Base-by-base conservation (phyloP, 2,113 vertebrate species). In the Oncorhynchus clarkii region DNA sequence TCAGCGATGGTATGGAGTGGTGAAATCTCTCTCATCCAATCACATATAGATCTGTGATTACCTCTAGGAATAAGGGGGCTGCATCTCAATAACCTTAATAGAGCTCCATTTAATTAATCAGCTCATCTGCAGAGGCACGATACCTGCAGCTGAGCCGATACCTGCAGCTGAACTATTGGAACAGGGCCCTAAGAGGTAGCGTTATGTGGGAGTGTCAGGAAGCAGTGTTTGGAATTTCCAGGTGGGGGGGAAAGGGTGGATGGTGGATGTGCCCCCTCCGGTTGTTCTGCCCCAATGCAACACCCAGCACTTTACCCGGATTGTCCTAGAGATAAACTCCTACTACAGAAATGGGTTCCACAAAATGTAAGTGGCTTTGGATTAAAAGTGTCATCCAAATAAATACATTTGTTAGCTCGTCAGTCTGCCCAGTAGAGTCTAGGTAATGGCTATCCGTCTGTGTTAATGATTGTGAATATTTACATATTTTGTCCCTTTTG, bases 31-130 rank as follows among this genome's bases (percentile, higher is more conserved):
- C 34, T 9, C 39, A 39, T 39, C 39, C 39, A 39, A 39, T 39
- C 39, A 9, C 39, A 8, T 9, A 39, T 39, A 39, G 39, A 9
- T 39, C 49, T 18, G 14, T 54, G 5, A 54, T 54, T 54, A 14
- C 51, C 51, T 54, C 16, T 4, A 18, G 51, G 16, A 18, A 54
- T 18, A 14, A 18, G 16, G 12, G 76, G 73, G 76, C 57, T 76
- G 78, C 84, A 85, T 90, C 88, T 90, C 86, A 88, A 84, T 90
- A 92, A 91, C 90, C 87, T 92, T 92, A 92, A 92, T 91, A 88
- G 88, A 89, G 88, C 83, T 87, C 77, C 85, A 82, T 88, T 91
- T 92, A 94, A 94, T 94, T 91, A 93, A 92, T 93, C 91, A 90
- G 85, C 87, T 92, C 90, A 88, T 90, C 88, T 91, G 85, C 85